Evolutionary conservation across 2,797 vertebrate genomes (phyloP), one percentile per base, ranked within the genome.

Genomic region (Coregonus sp.): DNA sequence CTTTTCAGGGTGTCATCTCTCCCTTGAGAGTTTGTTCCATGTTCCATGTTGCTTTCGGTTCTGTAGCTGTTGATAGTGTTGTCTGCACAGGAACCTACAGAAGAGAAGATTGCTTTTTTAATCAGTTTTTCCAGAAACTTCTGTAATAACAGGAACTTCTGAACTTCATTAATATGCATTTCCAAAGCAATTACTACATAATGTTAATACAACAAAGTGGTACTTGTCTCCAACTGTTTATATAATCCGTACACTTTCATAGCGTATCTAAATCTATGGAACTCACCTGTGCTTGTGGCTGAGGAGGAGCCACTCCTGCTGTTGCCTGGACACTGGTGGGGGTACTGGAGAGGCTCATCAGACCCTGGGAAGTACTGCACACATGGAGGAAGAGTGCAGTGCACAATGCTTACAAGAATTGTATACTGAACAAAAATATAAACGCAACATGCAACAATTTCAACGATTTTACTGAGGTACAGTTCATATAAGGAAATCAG

Each of bases 1-100:
- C 95, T 96, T 86, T 98, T 98, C 87, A 98, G 96, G 77, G 97
- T 99, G 87, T 98, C 97, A 35, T 98, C 98, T 82, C 93, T 94
- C 80, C 95, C 94, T 67, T 95, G 94, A 1, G 94, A 92, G 74
- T 95, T 95, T 50, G 68, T 70, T 70, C 88, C 92, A 77, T 86
- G 91, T n/a, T 97, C 96, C 81, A 95, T 78, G 84, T 95, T 96
- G 76, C 93, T 93, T 29, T 98, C 96, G 12, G 96, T 97, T 86
- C 92, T 95, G 90, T 96, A 97, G 87, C 96, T 97, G 80, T 92
- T 95, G 86, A 96, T 95, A 82, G 95, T 95, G 70, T 95, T 94
- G 78, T 98, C 97, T 77, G 96, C 92, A 69, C 92, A 96, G 0
- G 96, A 97, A 37, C 96, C 97, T 98, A 90, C 66, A n/a, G 29